Percentiles rank a stretch among this genome's conserved stretches.
Evolutionary conservation across 2,113 vertebrate genomes (phyloP).

Genomic region (Apus apus): DNA sequence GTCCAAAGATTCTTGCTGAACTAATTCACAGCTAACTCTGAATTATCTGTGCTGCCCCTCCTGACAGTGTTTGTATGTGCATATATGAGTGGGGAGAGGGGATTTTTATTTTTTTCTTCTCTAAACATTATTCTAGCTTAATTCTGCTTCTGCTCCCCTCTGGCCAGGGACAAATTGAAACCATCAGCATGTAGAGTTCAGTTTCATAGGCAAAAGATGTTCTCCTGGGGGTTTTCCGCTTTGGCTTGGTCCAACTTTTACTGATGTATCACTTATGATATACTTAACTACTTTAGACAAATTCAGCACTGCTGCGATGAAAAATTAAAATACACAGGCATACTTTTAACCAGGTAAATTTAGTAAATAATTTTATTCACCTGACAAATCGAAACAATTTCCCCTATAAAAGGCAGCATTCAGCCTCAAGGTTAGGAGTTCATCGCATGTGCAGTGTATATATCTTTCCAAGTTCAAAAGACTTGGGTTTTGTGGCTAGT

Average conservation of each 20-base stretch:
- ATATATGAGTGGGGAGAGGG: neutral
- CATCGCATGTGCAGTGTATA: neutral
- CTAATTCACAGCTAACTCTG: neutral
- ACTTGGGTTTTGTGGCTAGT: neutral
- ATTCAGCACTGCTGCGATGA: neutral
- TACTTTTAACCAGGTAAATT: slow-evolving; percentile 20
- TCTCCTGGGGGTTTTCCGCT: slow-evolving; percentile 3
- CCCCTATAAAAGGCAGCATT: slow-evolving; percentile 34
- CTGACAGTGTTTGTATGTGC: neutral
- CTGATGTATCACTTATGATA: neutral
- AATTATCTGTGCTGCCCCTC: neutral
- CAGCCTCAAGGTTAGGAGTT: neutral
- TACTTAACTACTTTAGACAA: slow-evolving; percentile 52
- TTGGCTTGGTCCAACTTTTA: slow-evolving; percentile 2
- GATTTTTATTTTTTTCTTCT: neutral
- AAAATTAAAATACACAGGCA: slow-evolving; percentile 16
- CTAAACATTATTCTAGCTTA: neutral
- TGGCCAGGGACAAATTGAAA: slow-evolving; percentile 1
- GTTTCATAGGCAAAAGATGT: neutral
- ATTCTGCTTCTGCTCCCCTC: slow-evolving; percentile 1
- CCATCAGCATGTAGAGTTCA: neutral
- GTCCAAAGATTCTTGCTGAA: neutral
- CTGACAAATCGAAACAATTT: slow-evolving; percentile 63
- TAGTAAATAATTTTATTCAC: slow-evolving; percentile 60
- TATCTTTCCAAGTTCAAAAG: neutral